These are phyloP conservation scores for Butorides virescens DNA, from an alignment of 2,113 vertebrate species.

Conservation along the genomic window DNA sequence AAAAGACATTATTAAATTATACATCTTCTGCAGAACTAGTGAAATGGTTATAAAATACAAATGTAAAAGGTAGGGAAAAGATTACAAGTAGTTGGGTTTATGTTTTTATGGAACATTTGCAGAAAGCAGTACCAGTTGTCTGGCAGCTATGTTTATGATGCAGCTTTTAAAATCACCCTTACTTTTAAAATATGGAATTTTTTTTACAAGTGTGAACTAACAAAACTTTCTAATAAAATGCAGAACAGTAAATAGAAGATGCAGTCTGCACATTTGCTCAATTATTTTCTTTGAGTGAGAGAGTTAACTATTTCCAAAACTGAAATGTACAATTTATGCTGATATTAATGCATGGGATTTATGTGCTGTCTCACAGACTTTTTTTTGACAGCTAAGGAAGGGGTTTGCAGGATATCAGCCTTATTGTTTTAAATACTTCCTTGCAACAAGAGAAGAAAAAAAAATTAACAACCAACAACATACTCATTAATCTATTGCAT, in stretches of 20 bases:
- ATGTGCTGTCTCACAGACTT: neutral
- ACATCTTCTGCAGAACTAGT: neutral
- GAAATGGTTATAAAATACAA: neutral
- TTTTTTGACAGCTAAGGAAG: neutral
- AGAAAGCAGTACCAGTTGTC: neutral
- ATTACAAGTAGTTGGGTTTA: neutral
- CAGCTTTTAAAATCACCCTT: neutral
- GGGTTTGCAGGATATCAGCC: neutral
- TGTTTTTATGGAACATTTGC: neutral
- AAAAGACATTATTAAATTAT: neutral
- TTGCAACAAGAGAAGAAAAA: neutral
- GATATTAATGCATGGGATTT: neutral
- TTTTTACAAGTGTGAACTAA: neutral
- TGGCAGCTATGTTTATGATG: neutral
- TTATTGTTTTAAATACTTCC: neutral
- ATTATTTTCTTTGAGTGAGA: neutral
- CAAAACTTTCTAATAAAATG: neutral
- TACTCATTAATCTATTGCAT: neutral
- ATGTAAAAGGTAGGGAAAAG: neutral
- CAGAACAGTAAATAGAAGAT: neutral
- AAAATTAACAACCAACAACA: neutral
- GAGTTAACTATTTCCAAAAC: neutral
- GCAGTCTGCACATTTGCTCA: neutral
- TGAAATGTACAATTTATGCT: neutral
- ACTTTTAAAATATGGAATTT: neutral